Base-by-base conservation (phyloP, 2,888 invertebrate genomes). In the Rhagium mordax region DNA sequence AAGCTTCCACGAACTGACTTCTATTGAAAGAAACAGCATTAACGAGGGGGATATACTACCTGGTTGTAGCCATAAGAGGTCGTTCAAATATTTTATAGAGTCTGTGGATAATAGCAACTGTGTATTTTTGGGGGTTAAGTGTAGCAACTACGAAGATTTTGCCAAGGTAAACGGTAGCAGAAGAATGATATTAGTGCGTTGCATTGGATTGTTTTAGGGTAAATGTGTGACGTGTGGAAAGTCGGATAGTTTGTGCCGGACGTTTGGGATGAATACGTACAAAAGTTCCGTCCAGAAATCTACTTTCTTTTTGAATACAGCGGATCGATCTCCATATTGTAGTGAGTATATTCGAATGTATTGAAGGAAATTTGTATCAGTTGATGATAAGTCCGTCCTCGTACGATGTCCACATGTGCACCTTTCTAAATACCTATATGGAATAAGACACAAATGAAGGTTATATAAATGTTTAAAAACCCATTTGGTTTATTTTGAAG, bases 61-160 rank as follows among this genome's bases (percentile, higher is more conserved):
- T 0, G 88, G 86, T 2, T 89, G 89, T 74, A 88, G 86, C 64
- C 89, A 88, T 77, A 88, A 88, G 75, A 78, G 88, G 41, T 81
- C 88, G 2, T 86, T 86, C 67, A 88, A 88, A 74, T 89, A 88
- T 79, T 88, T 87, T 72, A 86, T 88, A 24, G 88, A 88, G 74
- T 79, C 88, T 2, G 55, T 87, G 27, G 80, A 83, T 47, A 79
- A 82, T 51, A 76, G 77, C n/a, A 82, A 85, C 8, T 88, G 89
- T 71, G 79, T 80, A 10, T 88, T 87, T 78, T 78, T 87, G 57
- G 89, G 88, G 6, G 82, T 88, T 29, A 75, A 78, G 7, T 88
- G 88, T 75, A 64, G 74, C 3, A 85, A 76, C 76, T 86, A 85
- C 68, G 74, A 81, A 7, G 74, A 85, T 7, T 88, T 87, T 74